Base-by-base conservation (phyloP, 2,113 vertebrate genomes). In the Corydoras sp. region DNA sequence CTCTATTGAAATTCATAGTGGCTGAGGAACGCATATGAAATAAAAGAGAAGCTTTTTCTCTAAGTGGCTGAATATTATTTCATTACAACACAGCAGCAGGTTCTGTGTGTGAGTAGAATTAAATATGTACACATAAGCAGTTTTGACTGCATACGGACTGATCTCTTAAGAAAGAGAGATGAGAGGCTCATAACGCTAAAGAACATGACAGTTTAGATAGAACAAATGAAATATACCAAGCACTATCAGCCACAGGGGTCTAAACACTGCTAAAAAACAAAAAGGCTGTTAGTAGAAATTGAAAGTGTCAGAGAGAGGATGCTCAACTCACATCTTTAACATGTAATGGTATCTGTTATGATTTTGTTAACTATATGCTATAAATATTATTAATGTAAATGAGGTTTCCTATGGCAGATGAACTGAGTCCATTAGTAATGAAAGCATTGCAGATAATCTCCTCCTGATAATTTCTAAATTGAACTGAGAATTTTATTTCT, bases 71-170 rank as follows among this genome's bases (percentile, higher is more conserved):
- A n/a, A 48, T 48, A 24, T 24, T 24, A 48, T 51, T 65, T 63
- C 43, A 63, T 63, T 48, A 50, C n/a, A 13, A 65, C 9, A 6
- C 10, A 64, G 15, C 54, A 15, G 54, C 54, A 3, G 13, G 54
- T 56, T 14, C 54, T 56, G 54, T 56, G 54, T n/a, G 54, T 56
- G 12, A 56, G 54, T 15, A 14, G n/a, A 50, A 65, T 65, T 50
- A 63, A 48, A 18, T n/a, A 43, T 48, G 3, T 7, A 56, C 54
- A 56, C 54, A n/a, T 7, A n/a, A 15, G 54, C 54, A 15, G 12
- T 56, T 14, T 7, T 56, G 54, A n/a, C 13, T 56, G 54, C 12
- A n/a, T 13, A 56, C 3, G 14, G 13, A 56, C 14, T 56, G 12
- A 7, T 56, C 18, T 56, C 32, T 24, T 8, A 48, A 30, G 2